Conservation (phyloP, 2,888 invertebrate genomes). For the Heliconius hortense region DNA sequence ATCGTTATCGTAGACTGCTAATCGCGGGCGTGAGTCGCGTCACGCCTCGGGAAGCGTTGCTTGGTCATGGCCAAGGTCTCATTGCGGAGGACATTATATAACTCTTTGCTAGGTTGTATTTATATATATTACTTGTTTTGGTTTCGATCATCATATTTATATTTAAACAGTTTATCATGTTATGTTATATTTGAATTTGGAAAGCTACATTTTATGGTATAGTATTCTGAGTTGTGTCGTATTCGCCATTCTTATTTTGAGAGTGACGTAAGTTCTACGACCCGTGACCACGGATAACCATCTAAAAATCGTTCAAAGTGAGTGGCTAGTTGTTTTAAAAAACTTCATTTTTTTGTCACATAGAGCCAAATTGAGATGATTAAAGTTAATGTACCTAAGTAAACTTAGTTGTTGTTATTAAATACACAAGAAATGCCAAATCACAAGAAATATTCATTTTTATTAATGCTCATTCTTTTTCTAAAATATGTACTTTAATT, state of each 20-base stretch:
- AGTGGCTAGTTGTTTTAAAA: neutral
- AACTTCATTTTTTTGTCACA: neutral
- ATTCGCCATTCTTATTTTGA: neutral
- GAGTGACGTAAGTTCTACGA: neutral
- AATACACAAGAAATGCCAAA: too few relatives aligned
- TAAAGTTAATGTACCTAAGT: neutral
- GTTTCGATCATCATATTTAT: constrained; percentile 32
- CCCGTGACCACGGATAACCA: constrained; percentile 6
- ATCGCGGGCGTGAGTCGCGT: constrained; percentile 49
- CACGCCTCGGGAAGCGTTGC: constrained; percentile 66
- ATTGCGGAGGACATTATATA: constrained; percentile 66
- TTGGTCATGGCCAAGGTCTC: constrained; percentile 81
- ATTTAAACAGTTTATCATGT: neutral
- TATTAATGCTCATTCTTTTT: neutral
- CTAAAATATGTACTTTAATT: too few relatives aligned
- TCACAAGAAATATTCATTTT: neutral
- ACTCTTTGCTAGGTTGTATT: constrained; percentile 58
- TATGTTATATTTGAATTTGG: neutral
- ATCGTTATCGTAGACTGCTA: constrained; percentile 54
- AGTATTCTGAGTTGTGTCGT: neutral
- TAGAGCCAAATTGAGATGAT: neutral
- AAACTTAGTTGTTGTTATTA: neutral
- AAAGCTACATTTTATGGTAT: neutral
- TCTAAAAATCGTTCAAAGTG: neutral
- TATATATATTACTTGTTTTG: constrained; percentile 54